Evolutionary conservation across 2,113 vertebrate genomes (phyloP).

Genomic region (Lota lota): DNA sequence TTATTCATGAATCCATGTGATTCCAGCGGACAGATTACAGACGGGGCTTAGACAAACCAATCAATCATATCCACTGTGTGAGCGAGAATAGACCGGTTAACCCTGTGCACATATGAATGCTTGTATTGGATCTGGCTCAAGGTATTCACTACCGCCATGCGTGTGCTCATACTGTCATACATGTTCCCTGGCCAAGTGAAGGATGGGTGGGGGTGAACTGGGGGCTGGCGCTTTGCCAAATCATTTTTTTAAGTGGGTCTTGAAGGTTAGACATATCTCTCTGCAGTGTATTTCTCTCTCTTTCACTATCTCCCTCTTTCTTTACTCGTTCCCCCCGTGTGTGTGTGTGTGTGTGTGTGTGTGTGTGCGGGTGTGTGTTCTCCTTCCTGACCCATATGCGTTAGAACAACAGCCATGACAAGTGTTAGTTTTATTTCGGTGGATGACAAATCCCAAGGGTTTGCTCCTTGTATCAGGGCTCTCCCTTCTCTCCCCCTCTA

Average conservation of each 20-base stretch:
- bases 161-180: slow-evolving; percentile 1
- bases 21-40: background rate
- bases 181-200: slow-evolving; percentile 27
- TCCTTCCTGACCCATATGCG: background rate
- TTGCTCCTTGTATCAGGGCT: background rate
- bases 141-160: slow-evolving; percentile 17
- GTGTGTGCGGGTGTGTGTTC: too few species aligned
- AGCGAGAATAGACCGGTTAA: background rate
- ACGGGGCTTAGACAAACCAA: too few species aligned
- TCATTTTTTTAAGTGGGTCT: slow-evolving; percentile 33
- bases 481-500: slow-evolving; percentile 17
- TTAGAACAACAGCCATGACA: slow-evolving; percentile 3
- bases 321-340: background rate
- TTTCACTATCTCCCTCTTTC: background rate
- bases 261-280: slow-evolving; percentile 52
- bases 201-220: background rate
- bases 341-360: too few species aligned
- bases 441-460: slow-evolving; percentile 39
- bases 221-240: slow-evolving; percentile 34
- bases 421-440: slow-evolving; percentile 30
- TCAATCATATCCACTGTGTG: background rate
- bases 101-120: too few species aligned
- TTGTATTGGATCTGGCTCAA: background rate
- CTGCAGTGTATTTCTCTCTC: slow-evolving; percentile 6
- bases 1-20: slow-evolving; percentile 34